Evolutionary conservation across 2,888 invertebrate species (phyloP).

Genomic region (Ochropacha duplaris): DNA sequence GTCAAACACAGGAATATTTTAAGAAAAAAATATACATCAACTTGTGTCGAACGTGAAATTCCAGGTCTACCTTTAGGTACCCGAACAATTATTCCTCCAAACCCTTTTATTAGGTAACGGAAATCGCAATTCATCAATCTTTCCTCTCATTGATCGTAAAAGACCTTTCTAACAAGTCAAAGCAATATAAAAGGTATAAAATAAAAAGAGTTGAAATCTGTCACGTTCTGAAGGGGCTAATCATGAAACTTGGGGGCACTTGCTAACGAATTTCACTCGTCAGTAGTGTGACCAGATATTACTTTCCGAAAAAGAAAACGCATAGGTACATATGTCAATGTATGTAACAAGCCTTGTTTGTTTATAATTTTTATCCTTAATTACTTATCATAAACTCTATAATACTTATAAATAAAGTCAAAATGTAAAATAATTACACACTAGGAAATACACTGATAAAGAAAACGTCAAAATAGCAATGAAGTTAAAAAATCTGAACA

Average conservation of each 20-base stretch:
- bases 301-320: too few species aligned
- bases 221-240: constrained; percentile 24
- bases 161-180: constrained; percentile 8
- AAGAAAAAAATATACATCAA: background rate
- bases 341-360: too few species aligned
- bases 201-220: constrained; percentile 30
- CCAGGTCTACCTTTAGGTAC: background rate
- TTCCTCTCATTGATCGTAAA: constrained; percentile 11
- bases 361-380: too few species aligned
- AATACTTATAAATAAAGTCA: too few species aligned
- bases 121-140: constrained; percentile 16
- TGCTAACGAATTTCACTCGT: constrained; percentile 5
- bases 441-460: background rate
- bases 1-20: too few species aligned
- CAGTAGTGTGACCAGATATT: background rate
- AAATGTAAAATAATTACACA: too few species aligned
- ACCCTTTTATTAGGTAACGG: background rate
- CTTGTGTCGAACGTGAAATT: background rate
- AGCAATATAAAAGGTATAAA: constrained; percentile 13
- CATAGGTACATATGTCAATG: too few species aligned
- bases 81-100: background rate
- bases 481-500: background rate
- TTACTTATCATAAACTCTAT: too few species aligned
- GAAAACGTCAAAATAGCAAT: background rate
- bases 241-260: constrained; percentile 22